Evolutionary conservation across 2,113 vertebrate genomes (phyloP).

Genomic region (Tretioscincus oriximinensis): DNA sequence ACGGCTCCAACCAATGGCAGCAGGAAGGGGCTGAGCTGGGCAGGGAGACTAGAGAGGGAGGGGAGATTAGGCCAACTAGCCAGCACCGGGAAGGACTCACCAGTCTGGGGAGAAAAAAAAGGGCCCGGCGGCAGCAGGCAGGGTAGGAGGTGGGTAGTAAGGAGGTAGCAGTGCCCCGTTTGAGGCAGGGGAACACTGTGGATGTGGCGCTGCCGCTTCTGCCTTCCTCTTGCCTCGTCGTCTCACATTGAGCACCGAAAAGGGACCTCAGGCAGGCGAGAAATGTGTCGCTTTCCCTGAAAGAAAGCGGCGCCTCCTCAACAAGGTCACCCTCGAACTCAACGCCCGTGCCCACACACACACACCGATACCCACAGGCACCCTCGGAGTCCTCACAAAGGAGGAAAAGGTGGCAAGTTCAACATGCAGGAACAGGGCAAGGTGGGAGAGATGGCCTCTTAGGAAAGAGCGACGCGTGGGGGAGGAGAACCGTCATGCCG

Average conservation of each 20-base stretch:
- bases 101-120: constrained; percentile 23
- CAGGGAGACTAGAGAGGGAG: not conserved
- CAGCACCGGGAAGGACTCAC: not conserved
- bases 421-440: constrained; percentile 28
- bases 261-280: not conserved
- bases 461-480: constrained; percentile 3
- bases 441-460: not conserved
- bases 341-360: constrained; percentile 28
- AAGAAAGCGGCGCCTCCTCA: not conserved
- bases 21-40: constrained; percentile 22
- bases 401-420: constrained; percentile 54
- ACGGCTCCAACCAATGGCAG: constrained; percentile 26
- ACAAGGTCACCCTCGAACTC: constrained; percentile 50
- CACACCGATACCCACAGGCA: not conserved
- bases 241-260: too few relatives aligned
- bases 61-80: constrained; percentile 9
- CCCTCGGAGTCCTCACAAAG: not conserved
- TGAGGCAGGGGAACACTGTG: not conserved
- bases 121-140: constrained; percentile 1
- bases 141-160: not conserved
- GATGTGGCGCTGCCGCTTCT: not conserved
- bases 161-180: constrained; percentile 21
- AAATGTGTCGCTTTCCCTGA: not conserved
- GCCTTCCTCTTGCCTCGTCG: not conserved
- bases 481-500: too few relatives aligned